Evolutionary conservation across 1,140 invertebrate genomes (phyloP).

Genomic region (Nephila pilipes): DNA sequence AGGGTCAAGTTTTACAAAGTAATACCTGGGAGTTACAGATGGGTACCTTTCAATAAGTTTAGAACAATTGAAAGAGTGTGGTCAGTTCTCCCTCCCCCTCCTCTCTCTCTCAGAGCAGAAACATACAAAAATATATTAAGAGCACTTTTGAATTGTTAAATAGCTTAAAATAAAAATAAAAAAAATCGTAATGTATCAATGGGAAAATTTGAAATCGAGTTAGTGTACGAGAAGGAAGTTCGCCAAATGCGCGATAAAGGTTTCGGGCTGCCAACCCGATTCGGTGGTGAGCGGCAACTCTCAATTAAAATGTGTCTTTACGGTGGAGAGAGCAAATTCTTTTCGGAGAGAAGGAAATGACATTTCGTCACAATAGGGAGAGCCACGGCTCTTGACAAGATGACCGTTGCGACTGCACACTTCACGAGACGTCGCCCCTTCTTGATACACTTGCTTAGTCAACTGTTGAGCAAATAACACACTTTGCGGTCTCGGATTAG

Average conservation of each 20-base stretch:
- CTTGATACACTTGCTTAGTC: constrained; percentile 70
- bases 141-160: no score
- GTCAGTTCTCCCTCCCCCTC: no score
- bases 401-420: constrained; percentile 54
- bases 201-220: no score
- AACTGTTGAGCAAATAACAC: constrained; percentile 60
- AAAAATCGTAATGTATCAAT: no score
- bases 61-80: no score
- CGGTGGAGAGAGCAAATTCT: constrained; percentile 51
- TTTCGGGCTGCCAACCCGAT: neutral
- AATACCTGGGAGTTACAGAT: no score
- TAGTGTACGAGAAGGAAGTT: neutral
- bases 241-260: neutral
- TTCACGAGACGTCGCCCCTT: constrained; percentile 30
- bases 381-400: constrained; percentile 8
- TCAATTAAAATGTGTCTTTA: constrained; percentile 58
- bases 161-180: no score
- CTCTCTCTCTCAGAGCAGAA: no score
- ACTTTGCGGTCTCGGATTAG: constrained; percentile 37
- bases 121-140: no score
- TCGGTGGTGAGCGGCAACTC: neutral
- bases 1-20: no score
- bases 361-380: constrained; percentile 64
- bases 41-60: no score
- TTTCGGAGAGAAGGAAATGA: constrained; percentile 57